Evolutionary conservation across 2,888 invertebrate species (phyloP).

Genomic region (Drosophila conformis): DNA sequence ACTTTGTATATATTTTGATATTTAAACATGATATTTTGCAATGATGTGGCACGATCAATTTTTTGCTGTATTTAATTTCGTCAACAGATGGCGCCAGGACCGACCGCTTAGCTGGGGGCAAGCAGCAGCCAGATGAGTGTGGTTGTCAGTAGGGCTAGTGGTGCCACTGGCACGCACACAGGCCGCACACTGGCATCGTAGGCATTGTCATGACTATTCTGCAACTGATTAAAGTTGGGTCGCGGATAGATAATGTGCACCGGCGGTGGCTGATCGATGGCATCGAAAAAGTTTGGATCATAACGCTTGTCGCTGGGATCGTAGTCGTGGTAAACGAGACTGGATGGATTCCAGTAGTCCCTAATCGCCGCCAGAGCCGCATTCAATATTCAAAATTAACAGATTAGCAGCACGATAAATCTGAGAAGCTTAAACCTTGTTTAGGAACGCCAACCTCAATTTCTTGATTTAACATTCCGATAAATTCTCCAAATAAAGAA

Average conservation of each 20-base stretch:
- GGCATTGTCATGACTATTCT: conserved; percentile 44
- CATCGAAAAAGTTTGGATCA: conserved; percentile 87
- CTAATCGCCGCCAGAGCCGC: conserved; percentile 30
- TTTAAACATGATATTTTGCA: conserved; percentile 67
- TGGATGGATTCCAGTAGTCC: conserved; percentile 87
- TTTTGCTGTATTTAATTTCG: not conserved
- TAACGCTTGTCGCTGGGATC: conserved; percentile 82
- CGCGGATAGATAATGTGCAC: conserved; percentile 90
- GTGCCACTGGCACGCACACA: conserved; percentile 29
- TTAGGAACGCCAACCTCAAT: not conserved
- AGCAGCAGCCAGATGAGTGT: conserved; percentile 48
- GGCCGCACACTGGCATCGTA: conserved; percentile 32
- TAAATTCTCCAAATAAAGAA: not conserved
- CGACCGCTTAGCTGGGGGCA: conserved; percentile 59
- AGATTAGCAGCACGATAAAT: conserved; percentile 4
- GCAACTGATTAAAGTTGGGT: conserved; percentile 83
- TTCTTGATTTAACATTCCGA: not conserved
- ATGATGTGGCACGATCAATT: conserved; percentile 76
- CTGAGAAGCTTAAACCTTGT: no score
- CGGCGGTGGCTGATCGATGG: conserved; percentile 88
- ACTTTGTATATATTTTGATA: conserved; percentile 40
- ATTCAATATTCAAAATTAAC: not conserved
- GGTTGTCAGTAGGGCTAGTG: conserved; percentile 40
- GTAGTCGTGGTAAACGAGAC: conserved; percentile 87
- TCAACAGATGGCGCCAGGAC: conserved; percentile 7